A percentile compares a stretch with the other conserved stretches of the same genome.
Conservation (phyloP, 2,888 invertebrate genomes). For the Drosophila vallismaia region DNA sequence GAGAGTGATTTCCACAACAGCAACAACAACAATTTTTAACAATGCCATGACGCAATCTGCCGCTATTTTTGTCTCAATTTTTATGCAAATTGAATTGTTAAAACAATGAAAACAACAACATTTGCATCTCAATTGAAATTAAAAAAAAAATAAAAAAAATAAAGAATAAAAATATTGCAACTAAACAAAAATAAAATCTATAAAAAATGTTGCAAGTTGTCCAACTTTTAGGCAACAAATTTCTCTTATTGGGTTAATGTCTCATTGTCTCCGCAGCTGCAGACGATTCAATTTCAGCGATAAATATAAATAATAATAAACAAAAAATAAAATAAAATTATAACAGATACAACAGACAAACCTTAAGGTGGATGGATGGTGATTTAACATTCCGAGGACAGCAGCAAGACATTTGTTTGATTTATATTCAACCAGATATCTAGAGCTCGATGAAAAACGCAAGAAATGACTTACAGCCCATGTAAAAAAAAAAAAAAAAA, state of each 20-base stretch:
- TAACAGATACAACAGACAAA: constrained; percentile 56
- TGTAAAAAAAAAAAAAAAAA: constrained; percentile 18
- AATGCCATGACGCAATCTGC: constrained; percentile 53
- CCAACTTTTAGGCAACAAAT: constrained; percentile 1
- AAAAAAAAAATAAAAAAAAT: background rate
- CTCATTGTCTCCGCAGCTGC: constrained; percentile 65
- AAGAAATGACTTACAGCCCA: constrained; percentile 33
- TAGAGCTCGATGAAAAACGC: constrained; percentile 19
- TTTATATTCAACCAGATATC: constrained; percentile 68
- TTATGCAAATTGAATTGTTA: constrained; percentile 64
- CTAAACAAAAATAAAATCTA: background rate
- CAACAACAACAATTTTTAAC: constrained; percentile 43
- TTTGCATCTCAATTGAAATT: constrained; percentile 66
- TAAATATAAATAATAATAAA: constrained; percentile 61
- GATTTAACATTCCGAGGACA: constrained; percentile 18
- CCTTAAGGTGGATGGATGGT: constrained; percentile 27
- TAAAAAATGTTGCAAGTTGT: background rate
- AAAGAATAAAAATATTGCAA: constrained; percentile 20
- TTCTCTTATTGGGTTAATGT: constrained; percentile 74
- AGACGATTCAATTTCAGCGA: constrained; percentile 74
- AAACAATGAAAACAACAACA: constrained; percentile 66
- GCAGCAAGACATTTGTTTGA: constrained; percentile 59
- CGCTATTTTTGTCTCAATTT: constrained; percentile 38
- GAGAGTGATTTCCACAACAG: constrained; percentile 32
- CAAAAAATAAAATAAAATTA: constrained; percentile 66